Base-by-base conservation (phyloP, 2,888 invertebrate genomes). In the Norana najaformis region DNA sequence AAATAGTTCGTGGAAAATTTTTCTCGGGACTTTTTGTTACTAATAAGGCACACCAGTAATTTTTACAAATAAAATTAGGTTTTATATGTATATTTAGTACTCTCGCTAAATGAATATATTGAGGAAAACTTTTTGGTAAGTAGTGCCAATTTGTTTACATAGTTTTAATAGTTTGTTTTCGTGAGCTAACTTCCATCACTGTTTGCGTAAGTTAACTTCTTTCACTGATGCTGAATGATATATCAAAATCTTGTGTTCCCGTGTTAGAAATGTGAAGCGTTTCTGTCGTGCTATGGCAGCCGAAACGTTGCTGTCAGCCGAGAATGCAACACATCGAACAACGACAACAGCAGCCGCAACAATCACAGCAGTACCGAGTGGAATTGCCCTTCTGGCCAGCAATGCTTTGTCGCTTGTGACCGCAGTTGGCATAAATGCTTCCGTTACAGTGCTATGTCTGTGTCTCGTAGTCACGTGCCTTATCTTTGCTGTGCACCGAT, bases 401-500 rank as follows among this genome's bases (percentile, higher is more conserved):
- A 85, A 85, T 23, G 39, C 47, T 37, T 35, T 88, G 36, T 35
- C 41, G 34, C 34, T 88, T 38, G 88, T 37, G 37, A 35, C 47
- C 34, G 39, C 39, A 35, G 39, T 39, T 38, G 88, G 39, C 41
- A 47, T 47, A 47, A 47, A 89, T 47, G 90, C 90, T 37, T 88
- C 91, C 38, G 88, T 90, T 41, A 90, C 89, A 89, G 89, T 90
- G 34, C 36, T 90, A 38, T 89, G 89, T 53, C 89, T 90, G 41
- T 90, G 90, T 82, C 90, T 91, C 69, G 88, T 91, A n/a, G 89
- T 85, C 88, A 90, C 90, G 89, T 91, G 91, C 90, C 88, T 90
- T 88, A 88, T 90, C 83, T 90, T 90, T 83, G 88, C 83, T 35
- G 88, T 89, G 41, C 90, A 83, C 34, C 47, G 89, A 35, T 90